phyloP scores from a whole-genome alignment of 92 coral and sea anemone genomes.

The Epizoanthus stellaris region DNA sequence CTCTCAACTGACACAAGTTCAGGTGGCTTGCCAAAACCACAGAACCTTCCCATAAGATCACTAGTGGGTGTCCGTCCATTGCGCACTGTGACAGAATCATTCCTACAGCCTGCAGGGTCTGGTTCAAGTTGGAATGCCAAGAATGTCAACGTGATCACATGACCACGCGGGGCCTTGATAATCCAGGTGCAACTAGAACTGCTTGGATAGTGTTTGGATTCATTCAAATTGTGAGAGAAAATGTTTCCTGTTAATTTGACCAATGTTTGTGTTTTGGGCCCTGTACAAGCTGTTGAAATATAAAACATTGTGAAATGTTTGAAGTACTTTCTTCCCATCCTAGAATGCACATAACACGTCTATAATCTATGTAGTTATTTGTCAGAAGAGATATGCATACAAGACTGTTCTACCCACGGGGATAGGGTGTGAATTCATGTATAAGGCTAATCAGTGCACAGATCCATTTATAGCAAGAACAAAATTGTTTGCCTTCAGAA shows the following conservation, averaged over 20 bases:
- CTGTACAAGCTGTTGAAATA: constrained; percentile 33
- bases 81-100: constrained; percentile 5
- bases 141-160: constrained; percentile 30
- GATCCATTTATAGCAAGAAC: too few species aligned
- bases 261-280: constrained; percentile 1
- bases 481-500: too few species aligned
- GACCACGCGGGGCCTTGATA: constrained; percentile 2
- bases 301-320: too few species aligned
- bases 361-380: too few species aligned
- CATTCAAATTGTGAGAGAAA: not conserved
- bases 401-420: too few species aligned
- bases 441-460: too few species aligned
- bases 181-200: constrained; percentile 10
- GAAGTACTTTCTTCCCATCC: too few species aligned
- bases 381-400: too few species aligned
- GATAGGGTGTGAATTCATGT: too few species aligned
- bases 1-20: not conserved
- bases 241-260: constrained; percentile 2
- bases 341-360: too few species aligned
- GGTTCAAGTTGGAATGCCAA: constrained; percentile 34
- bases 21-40: constrained; percentile 17
- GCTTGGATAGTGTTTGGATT: constrained; percentile 11
- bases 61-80: constrained; percentile 4
- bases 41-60: constrained; percentile 7
- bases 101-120: not conserved